Evolutionary conservation across 2,888 invertebrate genomes (phyloP).

Genomic region (Acronicta psi): DNA sequence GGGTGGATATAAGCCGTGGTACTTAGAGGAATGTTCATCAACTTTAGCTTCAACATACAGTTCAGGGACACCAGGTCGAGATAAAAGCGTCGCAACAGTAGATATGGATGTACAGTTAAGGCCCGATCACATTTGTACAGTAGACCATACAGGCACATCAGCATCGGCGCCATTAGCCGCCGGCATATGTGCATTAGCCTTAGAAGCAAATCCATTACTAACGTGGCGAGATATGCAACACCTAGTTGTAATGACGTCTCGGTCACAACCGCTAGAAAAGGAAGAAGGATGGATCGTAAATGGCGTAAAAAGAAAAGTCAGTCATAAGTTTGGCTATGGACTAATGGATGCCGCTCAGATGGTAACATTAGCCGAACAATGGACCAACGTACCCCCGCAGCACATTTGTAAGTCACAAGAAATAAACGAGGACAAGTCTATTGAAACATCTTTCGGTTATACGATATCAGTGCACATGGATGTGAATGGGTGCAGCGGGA

Average conservation of each 20-base stretch:
- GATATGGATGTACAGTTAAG: conserved; percentile 96
- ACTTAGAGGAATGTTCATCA: conserved; percentile 99
- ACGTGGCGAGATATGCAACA: conserved; percentile 99
- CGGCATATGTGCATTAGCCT: conserved; percentile 97
- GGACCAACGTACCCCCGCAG: conserved; percentile 98
- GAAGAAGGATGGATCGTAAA: conserved; percentile 98
- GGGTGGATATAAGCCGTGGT: conserved; percentile 98
- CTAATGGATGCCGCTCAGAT: conserved; percentile 98
- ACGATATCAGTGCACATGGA: conserved; percentile 95
- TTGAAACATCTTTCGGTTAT: conserved; percentile 93
- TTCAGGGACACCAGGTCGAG: conserved; percentile 97
- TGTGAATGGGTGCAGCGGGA: conserved; percentile 96
- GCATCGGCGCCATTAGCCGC: conserved; percentile 98
- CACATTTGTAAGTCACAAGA: conserved; percentile 98
- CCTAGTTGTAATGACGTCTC: conserved; percentile 96
- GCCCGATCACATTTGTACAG: conserved; percentile 96
- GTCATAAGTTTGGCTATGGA: conserved; percentile 99
- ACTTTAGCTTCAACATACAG: conserved; percentile 99
- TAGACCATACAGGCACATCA: conserved; percentile 97
- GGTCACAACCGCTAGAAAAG: conserved; percentile 95
- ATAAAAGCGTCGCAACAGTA: conserved; percentile 96
- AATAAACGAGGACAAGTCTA: conserved; percentile 94
- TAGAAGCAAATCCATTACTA: conserved; percentile 97
- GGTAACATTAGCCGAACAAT: conserved; percentile 97
- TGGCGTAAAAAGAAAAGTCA: conserved; percentile 97